Base-by-base conservation (phyloP, 2,113 vertebrate species). In the Chloebia gouldiae region DNA sequence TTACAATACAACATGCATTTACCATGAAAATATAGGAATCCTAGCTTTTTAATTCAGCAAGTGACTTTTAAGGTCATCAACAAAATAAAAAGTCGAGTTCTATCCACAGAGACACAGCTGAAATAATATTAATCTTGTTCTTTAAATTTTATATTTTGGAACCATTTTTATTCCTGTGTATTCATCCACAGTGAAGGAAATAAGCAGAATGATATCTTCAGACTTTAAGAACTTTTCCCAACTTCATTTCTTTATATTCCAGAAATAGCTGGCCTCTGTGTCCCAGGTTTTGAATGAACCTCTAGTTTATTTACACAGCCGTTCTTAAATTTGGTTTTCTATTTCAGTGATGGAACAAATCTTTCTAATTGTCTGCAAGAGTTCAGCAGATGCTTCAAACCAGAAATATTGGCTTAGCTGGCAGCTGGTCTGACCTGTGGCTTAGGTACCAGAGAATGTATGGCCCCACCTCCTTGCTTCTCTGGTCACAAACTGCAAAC, bases 281-380 rank as follows among this genome's bases (percentile, higher is more conserved):
- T 94, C 47, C 9, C 39, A 88, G 57, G 51, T 90, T 95, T 96
- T 90, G 86, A 81, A 65, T 83, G 63, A 92, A 69, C 53, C 90
- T 90, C 28, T 56, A 56, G 86, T 95, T 86, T 96, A 96, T 96
- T 97, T 97, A 92, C 80, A 92, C 87, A 96, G 95, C 95, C 88
- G 1, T 93, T 92, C 63, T 87, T 71, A 87, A 89, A 87, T 94
- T 75, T 69, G 93, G 71, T 56, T 80, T 94, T 95, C 83, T 91
- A 20, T 91, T 95, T 93, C 76, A 73, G 71, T 92, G 78, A 92
- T 91, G 77, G 70, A 93, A 88, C 57, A 94, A 81, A 92, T 87
- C 81, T 77, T 92, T 78, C 68, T 88, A 85, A 93, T 95, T 97
- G 89, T 94, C 81, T 93, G 66, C 51, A 59, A 69, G 61, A 69